Evolutionary conservation across 2,113 vertebrate genomes (phyloP).

Genomic region (Gasterosteus nipponicus): DNA sequence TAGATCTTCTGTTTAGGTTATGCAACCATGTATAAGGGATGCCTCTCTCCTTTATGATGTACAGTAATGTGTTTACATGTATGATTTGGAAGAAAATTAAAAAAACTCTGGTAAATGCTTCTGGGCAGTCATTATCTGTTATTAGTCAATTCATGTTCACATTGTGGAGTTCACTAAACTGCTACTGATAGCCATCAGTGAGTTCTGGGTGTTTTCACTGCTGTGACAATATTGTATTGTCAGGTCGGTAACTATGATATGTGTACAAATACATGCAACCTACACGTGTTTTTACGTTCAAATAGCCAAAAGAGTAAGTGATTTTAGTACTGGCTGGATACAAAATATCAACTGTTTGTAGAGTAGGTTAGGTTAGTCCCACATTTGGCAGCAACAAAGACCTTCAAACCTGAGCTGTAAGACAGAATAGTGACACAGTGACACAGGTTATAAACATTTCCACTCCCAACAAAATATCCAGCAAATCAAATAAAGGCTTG

Average conservation of each 20-base stretch:
- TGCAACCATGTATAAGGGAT: constrained; percentile 2
- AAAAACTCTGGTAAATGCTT: background rate
- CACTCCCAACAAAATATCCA: constrained; percentile 73
- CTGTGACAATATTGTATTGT: too few relatives aligned
- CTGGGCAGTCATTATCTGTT: background rate
- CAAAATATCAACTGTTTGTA: constrained; percentile 2
- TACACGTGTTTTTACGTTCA: background rate
- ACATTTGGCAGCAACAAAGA: constrained; percentile 9
- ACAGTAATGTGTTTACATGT: constrained; percentile 11
- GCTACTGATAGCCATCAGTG: too few relatives aligned
- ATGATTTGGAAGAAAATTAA: constrained; percentile 5
- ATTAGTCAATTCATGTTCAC: background rate
- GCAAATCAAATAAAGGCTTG: constrained; percentile 43
- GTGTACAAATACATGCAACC: too few relatives aligned
- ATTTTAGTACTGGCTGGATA: background rate
- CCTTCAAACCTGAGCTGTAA: constrained; percentile 10
- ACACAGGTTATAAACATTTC: constrained; percentile 65
- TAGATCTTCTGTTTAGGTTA: constrained; percentile 50
- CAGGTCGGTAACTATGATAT: too few relatives aligned
- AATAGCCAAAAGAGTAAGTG: background rate
- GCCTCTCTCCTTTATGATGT: background rate
- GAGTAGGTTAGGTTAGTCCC: background rate
- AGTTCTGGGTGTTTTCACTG: too few relatives aligned
- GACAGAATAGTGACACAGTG: constrained; percentile 1
- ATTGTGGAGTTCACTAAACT: background rate